Conservation (phyloP, 1,140 invertebrate species). For the Drosophila sechellia region DNA sequence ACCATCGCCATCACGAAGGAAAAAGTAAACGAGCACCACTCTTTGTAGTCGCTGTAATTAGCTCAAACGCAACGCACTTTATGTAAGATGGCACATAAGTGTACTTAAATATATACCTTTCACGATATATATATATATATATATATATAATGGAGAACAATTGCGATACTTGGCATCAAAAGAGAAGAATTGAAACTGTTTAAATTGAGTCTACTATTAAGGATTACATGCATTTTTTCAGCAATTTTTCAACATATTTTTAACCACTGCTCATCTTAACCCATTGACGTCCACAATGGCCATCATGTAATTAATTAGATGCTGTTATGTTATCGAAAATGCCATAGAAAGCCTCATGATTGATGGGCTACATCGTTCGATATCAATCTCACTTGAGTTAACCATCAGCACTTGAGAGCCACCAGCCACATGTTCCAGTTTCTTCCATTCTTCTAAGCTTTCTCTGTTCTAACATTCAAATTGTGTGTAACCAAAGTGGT, state of each 20-base stretch:
- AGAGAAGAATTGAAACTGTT: too few species aligned
- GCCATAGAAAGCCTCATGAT: slow-evolving; percentile 16
- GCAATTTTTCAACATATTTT: neutral
- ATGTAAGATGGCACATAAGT: slow-evolving; percentile 13
- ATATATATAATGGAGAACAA: too few species aligned
- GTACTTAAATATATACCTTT: neutral
- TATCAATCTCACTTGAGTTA: slow-evolving; percentile 16
- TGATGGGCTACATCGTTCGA: slow-evolving; percentile 12
- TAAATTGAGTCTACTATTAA: too few species aligned
- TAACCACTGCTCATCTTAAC: neutral
- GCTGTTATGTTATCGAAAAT: neutral
- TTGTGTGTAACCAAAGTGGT: slow-evolving; percentile 18
- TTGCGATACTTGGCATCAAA: too few species aligned
- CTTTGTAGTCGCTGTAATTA: slow-evolving; percentile 21
- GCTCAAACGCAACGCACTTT: slow-evolving; percentile 37
- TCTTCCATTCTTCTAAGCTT: slow-evolving; percentile 7
- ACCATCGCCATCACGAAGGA: neutral
- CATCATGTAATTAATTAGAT: slow-evolving; percentile 8
- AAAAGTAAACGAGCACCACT: neutral
- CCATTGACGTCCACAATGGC: neutral
- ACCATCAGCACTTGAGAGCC: slow-evolving; percentile 4
- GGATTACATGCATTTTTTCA: too few species aligned
- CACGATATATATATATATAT: neutral
- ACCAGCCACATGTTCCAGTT: slow-evolving; percentile 18
- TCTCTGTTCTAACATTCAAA: slow-evolving; percentile 24